Conservation (phyloP, 2,797 vertebrate species). For the Phoebastria nigripes region DNA sequence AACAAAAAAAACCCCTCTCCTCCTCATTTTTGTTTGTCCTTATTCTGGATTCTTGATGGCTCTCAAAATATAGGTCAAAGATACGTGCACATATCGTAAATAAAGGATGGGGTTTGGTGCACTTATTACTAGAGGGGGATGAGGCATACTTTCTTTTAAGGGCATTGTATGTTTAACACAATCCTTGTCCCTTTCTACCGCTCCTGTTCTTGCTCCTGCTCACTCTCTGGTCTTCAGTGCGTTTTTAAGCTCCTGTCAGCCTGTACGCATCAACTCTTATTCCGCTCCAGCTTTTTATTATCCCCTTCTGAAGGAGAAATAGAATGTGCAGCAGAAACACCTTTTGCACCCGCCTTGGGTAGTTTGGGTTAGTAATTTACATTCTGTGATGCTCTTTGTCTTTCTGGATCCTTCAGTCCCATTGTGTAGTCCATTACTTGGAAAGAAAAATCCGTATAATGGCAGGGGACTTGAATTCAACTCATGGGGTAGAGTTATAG, state of each 20-base stretch:
- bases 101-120: not conserved
- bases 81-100: not conserved
- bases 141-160: not conserved
- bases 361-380: not conserved
- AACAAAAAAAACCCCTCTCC: not conserved
- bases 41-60: not conserved
- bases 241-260: not conserved
- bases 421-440: not conserved
- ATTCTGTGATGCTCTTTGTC: not conserved
- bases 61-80: slow-evolving; percentile 20
- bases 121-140: not conserved
- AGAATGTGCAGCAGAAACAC: not conserved
- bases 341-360: not conserved
- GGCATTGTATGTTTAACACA: not conserved
- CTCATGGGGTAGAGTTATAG: not conserved
- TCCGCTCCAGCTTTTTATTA: not conserved
- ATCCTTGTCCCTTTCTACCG: not conserved
- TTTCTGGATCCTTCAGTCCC: not conserved
- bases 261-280: not conserved
- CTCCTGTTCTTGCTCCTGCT: not conserved
- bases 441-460: not conserved
- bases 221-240: not conserved
- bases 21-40: not conserved
- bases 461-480: not conserved
- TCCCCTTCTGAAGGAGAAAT: not conserved